Evolutionary conservation across 2,888 invertebrate genomes (phyloP), one percentile per base, ranked within the genome.

Genomic region (Torymus aiolomorphi): DNA sequence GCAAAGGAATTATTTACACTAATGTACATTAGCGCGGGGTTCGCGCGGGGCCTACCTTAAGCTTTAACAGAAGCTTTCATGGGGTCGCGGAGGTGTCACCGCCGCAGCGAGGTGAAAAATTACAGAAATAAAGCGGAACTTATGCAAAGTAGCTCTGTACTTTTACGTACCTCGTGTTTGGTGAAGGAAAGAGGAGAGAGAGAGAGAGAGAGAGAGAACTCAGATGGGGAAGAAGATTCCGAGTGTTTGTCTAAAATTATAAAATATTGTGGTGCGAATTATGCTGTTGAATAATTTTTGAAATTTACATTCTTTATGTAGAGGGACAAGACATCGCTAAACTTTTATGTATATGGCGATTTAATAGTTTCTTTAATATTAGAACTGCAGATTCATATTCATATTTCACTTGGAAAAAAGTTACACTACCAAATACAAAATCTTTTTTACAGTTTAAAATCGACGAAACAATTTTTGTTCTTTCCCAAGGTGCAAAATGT

Each of bases 1-100:
- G 20, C 18, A 57, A 56, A 31, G 70, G 71, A 67, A 82, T 82
- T 80, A 82, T 76, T 78, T 72, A 73, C 76, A 62, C 51, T 61
- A 65, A 81, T 71, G 79, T 76, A 56, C 81, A 74, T 76, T 76
- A 59, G 66, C 51, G 52, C 16, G 62, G 8, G 8, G 42, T 42
- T 42, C 42, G 42, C 42, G 42, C 8, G 8, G 42, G 42, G 0
- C 42, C 42, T 42, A 42, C 24, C 14, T 57, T 57, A 51, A 20
- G 42, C 49, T 51, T 52, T 12, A 8, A 10, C 14, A 14, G 49
- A 49, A 57, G 74, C 65, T 74, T 42, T 74, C 20, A 51, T 20
- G 16, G 42, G 42, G 14, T 42, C 8, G 42, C 8, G 16, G 14
- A 20, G 52, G 65, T 11, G 12, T 51, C 51, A n/a, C 10, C 1